phyloP scores from a whole-genome alignment of 2,113 vertebrate genomes.

The Xenotilapia caudafasciata region DNA sequence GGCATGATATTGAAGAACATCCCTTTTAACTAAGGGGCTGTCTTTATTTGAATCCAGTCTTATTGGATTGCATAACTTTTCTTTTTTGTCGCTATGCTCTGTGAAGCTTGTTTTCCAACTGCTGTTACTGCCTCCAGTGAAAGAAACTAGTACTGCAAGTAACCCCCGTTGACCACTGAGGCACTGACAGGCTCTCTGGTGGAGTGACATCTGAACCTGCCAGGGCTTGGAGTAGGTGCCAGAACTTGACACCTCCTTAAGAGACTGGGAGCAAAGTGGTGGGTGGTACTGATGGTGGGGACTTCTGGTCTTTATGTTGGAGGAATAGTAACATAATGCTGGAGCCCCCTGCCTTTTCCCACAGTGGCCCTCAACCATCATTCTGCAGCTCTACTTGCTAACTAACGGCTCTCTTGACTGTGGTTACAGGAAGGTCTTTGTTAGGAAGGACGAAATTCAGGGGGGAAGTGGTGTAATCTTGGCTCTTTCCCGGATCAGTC shows the following conservation, averaged over 20 bases:
- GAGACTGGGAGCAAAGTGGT: slow-evolving; percentile 39
- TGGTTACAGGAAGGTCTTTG: slow-evolving; percentile 75
- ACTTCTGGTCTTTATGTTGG: slow-evolving; percentile 24
- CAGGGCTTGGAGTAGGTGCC: slow-evolving; percentile 52
- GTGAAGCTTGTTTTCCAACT: not conserved
- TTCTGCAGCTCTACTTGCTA: slow-evolving; percentile 61
- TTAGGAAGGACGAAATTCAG: slow-evolving; percentile 61
- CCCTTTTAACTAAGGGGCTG: not conserved
- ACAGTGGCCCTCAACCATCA: slow-evolving; percentile 70
- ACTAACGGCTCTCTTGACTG: slow-evolving; percentile 73
- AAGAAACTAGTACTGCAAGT: slow-evolving; percentile 1
- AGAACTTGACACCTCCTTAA: slow-evolving; percentile 61
- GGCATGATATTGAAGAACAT: not conserved
- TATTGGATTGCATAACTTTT: not conserved
- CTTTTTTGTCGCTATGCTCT: not conserved
- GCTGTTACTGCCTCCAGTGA: not conserved
- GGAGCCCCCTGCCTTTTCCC: slow-evolving; percentile 68
- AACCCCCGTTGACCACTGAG: slow-evolving; percentile 20
- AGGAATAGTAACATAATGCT: slow-evolving; percentile 63
- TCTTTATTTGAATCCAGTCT: not conserved
- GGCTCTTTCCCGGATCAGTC: slow-evolving; percentile 80
- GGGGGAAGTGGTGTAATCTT: slow-evolving; percentile 76
- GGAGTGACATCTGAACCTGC: slow-evolving; percentile 50
- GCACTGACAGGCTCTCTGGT: slow-evolving; percentile 29
- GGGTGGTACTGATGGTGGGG: slow-evolving; percentile 38